Evolutionary conservation across 2,888 invertebrate genomes (phyloP), one percentile per base, ranked within the genome.

Genomic region (Scelioninae gen. 1): DNA sequence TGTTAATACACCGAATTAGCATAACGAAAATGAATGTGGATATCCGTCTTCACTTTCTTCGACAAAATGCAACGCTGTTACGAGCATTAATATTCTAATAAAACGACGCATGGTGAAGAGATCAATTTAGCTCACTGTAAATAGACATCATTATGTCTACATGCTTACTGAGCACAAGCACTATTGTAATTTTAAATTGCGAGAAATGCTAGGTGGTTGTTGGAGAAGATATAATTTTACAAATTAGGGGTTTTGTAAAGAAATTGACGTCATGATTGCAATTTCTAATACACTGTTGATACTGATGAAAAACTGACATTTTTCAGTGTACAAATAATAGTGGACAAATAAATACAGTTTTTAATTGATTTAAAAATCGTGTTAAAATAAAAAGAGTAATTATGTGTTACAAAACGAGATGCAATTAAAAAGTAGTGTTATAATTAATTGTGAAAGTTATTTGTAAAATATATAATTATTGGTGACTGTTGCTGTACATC

Each of bases 361-460:
- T 53, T 32, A 32, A 32, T 53, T 29, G 5, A 15, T 32, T n/a
- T 43, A 43, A n/a, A 5, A n/a, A 5, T 43, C 11, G 1, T n/a
- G 11, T 8, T 47, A 8, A 5, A 11, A 47, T 15, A 47, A 47
- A 7, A 15, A 47, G 4, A 23, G 23, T 16, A 7, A 47, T 47
- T 47, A 15, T 47, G 15, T 15, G 6, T 63, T 16, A 47, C 16
- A 32, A 47, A 32, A 45, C 23, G 31, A 15, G 11, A 32, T 15
- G 16, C 13, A 63, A 32, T 47, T 65, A 53, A 68, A 32, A 56
- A 45, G 15, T 68, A 65, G 40, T 75, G 56, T 65, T 65, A 75
- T 56, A 65, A 63, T 65, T 56, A 47, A 65, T 56, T 75, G 75
- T 75, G 75, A 75, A 75, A 75, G 75, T 56, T 65, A 65, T 75